These are phyloP conservation scores for Malurus splendens DNA, from an alignment of 2,797 vertebrate genomes.

Conservation along the genomic window DNA sequence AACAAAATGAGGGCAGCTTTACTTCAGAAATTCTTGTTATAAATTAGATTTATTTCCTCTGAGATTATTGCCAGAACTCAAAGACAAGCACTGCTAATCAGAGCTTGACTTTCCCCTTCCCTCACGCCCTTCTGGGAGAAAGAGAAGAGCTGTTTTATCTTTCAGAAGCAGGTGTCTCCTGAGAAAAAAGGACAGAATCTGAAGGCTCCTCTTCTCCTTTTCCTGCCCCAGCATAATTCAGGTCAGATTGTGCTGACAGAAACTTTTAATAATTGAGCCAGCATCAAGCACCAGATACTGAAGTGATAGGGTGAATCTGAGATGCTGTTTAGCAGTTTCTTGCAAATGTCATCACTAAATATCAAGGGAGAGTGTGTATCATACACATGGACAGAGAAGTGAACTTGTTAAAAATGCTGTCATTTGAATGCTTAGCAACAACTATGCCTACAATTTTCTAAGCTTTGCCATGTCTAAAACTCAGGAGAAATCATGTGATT, in stretches of 20 bases:
- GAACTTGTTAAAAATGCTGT: background rate
- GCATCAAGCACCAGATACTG: background rate
- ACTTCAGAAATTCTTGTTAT: background rate
- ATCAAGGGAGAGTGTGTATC: background rate
- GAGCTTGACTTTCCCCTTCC: background rate
- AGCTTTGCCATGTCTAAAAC: background rate
- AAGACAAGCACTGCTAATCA: background rate
- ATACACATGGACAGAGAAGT: background rate
- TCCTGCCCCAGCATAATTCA: background rate
- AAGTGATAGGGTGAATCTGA: background rate
- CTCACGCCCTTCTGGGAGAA: background rate
- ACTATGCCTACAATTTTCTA: background rate
- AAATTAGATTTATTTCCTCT: background rate
- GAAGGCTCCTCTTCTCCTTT: background rate
- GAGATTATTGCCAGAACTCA: background rate
- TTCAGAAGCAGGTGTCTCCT: background rate
- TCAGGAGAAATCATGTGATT: background rate
- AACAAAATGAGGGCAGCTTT: background rate
- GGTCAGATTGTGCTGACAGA: slow-evolving; percentile 21
- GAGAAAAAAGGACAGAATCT: background rate
- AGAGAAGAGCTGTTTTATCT: background rate
- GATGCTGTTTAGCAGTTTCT: background rate
- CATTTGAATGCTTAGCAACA: background rate
- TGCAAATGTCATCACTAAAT: background rate
- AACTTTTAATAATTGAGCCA: background rate